A percentile compares a stretch with the other conserved stretches of the same genome.
phyloP scores from a whole-genome alignment of 1,140 invertebrate genomes.

The Drosophila bocqueti region DNA sequence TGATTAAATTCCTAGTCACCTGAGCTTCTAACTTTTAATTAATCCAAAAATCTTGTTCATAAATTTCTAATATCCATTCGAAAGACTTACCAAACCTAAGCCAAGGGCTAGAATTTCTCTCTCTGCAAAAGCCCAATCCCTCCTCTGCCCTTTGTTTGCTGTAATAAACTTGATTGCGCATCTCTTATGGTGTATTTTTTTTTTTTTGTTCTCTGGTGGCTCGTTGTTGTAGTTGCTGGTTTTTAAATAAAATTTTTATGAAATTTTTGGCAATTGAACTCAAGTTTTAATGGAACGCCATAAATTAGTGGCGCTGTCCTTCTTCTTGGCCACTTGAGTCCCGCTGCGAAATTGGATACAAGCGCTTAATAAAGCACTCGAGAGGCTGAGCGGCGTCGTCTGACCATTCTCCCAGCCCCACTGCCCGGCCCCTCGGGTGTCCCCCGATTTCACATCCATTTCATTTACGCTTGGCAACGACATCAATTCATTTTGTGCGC shows the following conservation, averaged over 20 bases:
- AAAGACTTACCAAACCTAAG: neutral
- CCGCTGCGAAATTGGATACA: slow-evolving; percentile 77
- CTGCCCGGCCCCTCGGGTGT: neutral
- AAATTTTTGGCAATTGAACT: slow-evolving; percentile 84
- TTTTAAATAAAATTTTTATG: slow-evolving; percentile 83
- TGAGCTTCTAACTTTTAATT: neutral
- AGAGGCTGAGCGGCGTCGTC: slow-evolving; percentile 61
- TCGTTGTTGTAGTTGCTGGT: slow-evolving; percentile 43
- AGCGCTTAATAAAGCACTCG: slow-evolving; percentile 80
- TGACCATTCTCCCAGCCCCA: slow-evolving; percentile 13
- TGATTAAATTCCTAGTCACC: neutral
- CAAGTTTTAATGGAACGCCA: slow-evolving; percentile 81
- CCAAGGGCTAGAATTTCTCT: neutral
- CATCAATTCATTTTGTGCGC: slow-evolving; percentile 80
- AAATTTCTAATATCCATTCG: neutral
- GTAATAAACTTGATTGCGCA: slow-evolving; percentile 83
- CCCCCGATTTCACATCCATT: slow-evolving; percentile 53
- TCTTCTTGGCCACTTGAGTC: slow-evolving; percentile 70
- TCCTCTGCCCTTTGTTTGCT: slow-evolving; percentile 26
- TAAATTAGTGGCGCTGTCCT: slow-evolving; percentile 72
- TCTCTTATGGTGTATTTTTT: slow-evolving; percentile 58
- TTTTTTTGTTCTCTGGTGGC: slow-evolving; percentile 6
- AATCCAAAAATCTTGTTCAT: neutral
- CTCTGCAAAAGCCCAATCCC: neutral
- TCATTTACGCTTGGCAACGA: slow-evolving; percentile 79